These are phyloP conservation scores for Formicarius rufipectus DNA, from an alignment of 2,113 vertebrate genomes.

Conservation along the genomic window DNA sequence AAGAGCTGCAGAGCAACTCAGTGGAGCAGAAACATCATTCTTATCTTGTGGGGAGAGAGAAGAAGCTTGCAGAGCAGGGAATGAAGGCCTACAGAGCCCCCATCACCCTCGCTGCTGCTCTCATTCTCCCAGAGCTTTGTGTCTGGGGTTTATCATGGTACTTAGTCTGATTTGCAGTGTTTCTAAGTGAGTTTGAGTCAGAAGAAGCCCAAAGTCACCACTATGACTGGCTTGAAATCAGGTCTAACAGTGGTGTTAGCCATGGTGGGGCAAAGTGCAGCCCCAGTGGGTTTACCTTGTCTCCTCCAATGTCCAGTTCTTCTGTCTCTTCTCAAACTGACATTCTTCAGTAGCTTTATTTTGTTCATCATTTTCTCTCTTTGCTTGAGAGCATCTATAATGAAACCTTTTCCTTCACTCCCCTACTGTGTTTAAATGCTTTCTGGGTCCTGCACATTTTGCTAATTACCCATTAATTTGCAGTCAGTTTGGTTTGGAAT, in stretches of 20 bases:
- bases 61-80: neutral
- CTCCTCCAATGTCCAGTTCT: neutral
- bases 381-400: neutral
- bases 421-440: neutral
- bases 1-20: neutral
- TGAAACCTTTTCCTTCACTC: neutral
- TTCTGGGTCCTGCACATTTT: neutral
- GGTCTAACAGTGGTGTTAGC: neutral
- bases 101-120: neutral
- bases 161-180: neutral
- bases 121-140: neutral
- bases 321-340: neutral
- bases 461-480: accelerated
- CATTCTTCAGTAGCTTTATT: neutral
- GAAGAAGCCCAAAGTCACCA: neutral
- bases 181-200: neutral
- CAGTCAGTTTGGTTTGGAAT: neutral
- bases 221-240: neutral
- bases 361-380: neutral
- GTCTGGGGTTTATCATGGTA: neutral
- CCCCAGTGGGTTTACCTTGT: neutral
- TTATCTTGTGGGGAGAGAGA: neutral
- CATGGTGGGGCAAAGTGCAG: neutral
- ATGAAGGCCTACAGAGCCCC: neutral
- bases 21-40: accelerated